Conservation (phyloP, 2,888 invertebrate genomes). For the Phengaris alcon region DNA sequence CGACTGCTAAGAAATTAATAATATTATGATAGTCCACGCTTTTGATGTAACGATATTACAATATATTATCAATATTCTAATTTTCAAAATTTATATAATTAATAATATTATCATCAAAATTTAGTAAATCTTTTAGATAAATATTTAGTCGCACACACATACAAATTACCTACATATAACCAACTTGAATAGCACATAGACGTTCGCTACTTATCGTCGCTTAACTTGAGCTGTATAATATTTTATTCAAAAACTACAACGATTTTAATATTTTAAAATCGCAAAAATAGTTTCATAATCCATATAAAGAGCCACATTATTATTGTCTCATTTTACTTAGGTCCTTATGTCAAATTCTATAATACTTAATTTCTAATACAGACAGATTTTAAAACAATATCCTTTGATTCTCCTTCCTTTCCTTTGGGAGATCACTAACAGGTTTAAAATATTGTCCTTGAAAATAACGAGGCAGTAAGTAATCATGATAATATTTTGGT, state of each 20-base stretch:
- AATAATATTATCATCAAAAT: too few species aligned
- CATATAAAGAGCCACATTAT: conserved; percentile 38
- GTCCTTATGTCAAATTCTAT: conserved; percentile 3
- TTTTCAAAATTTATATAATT: too few species aligned
- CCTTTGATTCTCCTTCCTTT: background rate
- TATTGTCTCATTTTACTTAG: conserved; percentile 42
- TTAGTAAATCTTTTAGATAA: too few species aligned
- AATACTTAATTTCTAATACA: background rate
- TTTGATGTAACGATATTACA: too few species aligned
- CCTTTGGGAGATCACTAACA: background rate
- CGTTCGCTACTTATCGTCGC: background rate
- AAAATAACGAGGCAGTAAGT: background rate
- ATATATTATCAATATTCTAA: too few species aligned
- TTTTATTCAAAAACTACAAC: conserved; percentile 23
- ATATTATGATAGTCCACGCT: too few species aligned
- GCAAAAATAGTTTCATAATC: conserved; percentile 23
- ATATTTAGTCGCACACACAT: too few species aligned
- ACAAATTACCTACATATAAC: background rate
- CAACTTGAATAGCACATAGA: background rate
- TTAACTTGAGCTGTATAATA: conserved; percentile 19
- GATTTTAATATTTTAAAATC: conserved; percentile 2
- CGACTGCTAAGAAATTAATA: too few species aligned
- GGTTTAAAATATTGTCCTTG: background rate
- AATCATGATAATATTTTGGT: background rate
- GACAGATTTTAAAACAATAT: background rate